phyloP scores from a whole-genome alignment of 2,888 invertebrate species.

The Syrphus vitripennis region DNA sequence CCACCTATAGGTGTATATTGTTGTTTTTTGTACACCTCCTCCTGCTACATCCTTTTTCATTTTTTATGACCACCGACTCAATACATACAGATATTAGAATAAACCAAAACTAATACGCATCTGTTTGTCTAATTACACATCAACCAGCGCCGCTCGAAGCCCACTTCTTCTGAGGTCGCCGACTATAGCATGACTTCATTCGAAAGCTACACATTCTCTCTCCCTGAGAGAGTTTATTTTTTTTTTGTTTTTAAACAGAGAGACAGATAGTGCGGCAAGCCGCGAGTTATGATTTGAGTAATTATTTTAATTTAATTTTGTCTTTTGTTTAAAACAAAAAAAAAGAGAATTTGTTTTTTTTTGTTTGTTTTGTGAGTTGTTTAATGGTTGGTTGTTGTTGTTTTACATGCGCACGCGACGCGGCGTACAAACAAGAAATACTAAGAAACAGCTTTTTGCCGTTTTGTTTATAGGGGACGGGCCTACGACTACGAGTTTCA shows the following conservation, averaged over 20 bases:
- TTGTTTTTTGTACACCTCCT: constrained; percentile 5
- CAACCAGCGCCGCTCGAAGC: constrained; percentile 55
- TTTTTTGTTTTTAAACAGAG: constrained; percentile 31
- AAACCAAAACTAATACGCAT: constrained; percentile 69
- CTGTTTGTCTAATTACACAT: constrained; percentile 62
- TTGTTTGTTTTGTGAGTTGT: constrained; percentile 32
- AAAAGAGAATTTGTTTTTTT: constrained; percentile 46
- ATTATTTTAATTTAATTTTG: constrained; percentile 33
- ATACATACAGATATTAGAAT: constrained; percentile 60
- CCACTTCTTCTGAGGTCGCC: constrained; percentile 41
- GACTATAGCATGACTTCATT: constrained; percentile 39
- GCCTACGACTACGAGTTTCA: constrained; percentile 68
- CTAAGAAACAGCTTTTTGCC: constrained; percentile 65
- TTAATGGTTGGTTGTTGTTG: constrained; percentile 50
- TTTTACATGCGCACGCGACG: constrained; percentile 44
- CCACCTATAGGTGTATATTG: constrained; percentile 3
- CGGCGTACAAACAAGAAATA: constrained; percentile 61
- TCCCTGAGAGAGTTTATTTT: constrained; percentile 9
- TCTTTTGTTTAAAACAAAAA: constrained; percentile 30
- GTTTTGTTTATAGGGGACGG: constrained; percentile 35
- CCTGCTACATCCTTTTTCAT: constrained; percentile 24
- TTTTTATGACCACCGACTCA: constrained; percentile 34
- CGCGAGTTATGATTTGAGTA: constrained; percentile 58
- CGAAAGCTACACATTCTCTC: constrained; percentile 42
- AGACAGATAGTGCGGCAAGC: constrained; percentile 45